A percentile compares a stretch with the other conserved stretches of the same genome.
These are phyloP conservation scores for Caenorhabditis remanei DNA, from an alignment of 1,140 invertebrate genomes.

Conservation along the genomic window DNA sequence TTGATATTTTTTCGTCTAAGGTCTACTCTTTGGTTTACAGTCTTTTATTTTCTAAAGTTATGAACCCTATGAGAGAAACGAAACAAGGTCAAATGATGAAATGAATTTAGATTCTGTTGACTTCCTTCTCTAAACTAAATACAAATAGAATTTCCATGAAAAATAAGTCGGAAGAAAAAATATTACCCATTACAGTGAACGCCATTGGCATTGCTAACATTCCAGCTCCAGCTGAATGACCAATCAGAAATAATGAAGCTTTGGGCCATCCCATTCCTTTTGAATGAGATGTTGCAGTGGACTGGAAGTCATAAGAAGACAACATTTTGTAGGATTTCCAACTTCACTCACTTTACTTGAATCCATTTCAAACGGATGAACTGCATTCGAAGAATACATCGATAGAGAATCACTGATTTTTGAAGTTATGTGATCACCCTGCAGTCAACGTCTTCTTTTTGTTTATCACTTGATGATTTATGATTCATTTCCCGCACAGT, in stretches of 20 bases:
- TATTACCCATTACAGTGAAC: background rate
- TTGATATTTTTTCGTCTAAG: background rate
- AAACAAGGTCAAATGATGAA: too few relatives aligned
- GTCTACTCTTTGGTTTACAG: too few relatives aligned
- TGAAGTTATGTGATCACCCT: background rate
- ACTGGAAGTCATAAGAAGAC: background rate
- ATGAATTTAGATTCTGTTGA: too few relatives aligned
- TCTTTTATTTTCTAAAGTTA: too few relatives aligned
- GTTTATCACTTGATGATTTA: background rate
- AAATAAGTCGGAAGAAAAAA: background rate
- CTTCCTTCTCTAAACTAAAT: too few relatives aligned
- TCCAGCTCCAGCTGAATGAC: constrained; percentile 13
- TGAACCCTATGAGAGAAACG: too few relatives aligned
- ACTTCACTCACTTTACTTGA: background rate
- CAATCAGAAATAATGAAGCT: constrained; percentile 2
- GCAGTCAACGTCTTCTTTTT: background rate
- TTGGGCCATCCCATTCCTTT: constrained; percentile 16
- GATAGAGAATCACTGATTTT: background rate
- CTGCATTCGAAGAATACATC: background rate
- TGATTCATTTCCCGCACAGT: background rate
- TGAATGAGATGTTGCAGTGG: background rate
- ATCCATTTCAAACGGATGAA: constrained; percentile 9
- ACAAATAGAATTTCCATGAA: too few relatives aligned
- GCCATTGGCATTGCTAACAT: constrained; percentile 17
- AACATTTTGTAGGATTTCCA: background rate